These are phyloP conservation scores for Lepidostoma basale DNA, from an alignment of 1,140 invertebrate genomes.

Conservation along the genomic window DNA sequence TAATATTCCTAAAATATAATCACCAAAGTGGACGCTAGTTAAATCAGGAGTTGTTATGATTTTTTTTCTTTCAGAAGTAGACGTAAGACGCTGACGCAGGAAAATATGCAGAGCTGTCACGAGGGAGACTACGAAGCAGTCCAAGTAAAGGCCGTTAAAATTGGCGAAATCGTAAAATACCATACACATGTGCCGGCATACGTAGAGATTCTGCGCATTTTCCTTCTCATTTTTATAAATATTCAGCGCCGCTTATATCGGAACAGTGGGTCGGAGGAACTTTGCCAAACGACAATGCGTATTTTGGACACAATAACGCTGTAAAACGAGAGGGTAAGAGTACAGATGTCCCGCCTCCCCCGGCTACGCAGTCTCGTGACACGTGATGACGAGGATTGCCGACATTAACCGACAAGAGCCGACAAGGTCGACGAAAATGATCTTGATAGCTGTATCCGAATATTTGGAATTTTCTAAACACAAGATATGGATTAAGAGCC, in stretches of 20 bases:
- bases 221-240: background rate
- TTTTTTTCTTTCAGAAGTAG: no score
- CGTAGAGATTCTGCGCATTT: background rate
- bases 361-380: background rate
- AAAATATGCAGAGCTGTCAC: no score
- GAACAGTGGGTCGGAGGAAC: constrained; percentile 19
- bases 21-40: no score
- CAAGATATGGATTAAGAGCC: no score
- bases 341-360: background rate
- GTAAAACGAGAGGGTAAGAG: constrained; percentile 4
- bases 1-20: no score
- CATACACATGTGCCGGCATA: no score
- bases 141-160: no score
- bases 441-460: constrained; percentile 16
- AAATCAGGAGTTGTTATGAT: no score
- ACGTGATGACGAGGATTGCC: constrained; percentile 13
- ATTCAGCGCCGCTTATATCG: constrained; percentile 16
- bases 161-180: no score
- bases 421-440: constrained; percentile 25
- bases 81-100: no score
- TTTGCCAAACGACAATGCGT: constrained; percentile 16
- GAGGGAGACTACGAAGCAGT: no score
- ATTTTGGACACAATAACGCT: constrained; percentile 13
- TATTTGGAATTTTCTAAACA: no score
- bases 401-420: background rate